phyloP scores from a whole-genome alignment of 2,888 invertebrate species.

The Sclerodermus sp. region DNA sequence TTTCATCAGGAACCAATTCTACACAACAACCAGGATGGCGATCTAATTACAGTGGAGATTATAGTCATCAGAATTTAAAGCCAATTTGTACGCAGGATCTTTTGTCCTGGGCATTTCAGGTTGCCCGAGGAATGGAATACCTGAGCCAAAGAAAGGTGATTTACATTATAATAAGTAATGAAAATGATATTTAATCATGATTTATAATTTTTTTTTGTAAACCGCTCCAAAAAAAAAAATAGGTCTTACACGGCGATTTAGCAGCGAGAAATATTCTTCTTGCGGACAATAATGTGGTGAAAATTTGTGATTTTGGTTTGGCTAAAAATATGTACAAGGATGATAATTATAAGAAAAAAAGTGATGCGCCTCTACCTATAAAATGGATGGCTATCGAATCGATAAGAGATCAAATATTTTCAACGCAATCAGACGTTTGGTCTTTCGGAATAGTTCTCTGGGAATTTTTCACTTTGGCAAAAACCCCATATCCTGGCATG shows the following conservation, averaged over 20 bases:
- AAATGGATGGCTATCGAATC: slow-evolving; percentile 97
- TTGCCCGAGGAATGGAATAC: slow-evolving; percentile 94
- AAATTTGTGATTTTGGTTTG: slow-evolving; percentile 95
- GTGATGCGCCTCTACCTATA: slow-evolving; percentile 83
- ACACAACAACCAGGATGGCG: slow-evolving; percentile 73
- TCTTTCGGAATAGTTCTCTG: slow-evolving; percentile 88
- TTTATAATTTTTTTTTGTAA: too few species aligned
- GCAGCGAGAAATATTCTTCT: slow-evolving; percentile 90
- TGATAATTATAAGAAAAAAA: slow-evolving; percentile 88
- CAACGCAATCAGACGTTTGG: slow-evolving; percentile 95
- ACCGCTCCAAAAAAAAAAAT: too few species aligned
- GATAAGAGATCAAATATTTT: slow-evolving; percentile 86
- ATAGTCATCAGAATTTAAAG: slow-evolving; percentile 67
- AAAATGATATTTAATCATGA: too few species aligned
- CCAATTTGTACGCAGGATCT: slow-evolving; percentile 82
- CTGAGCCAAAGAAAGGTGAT: slow-evolving; percentile 80
- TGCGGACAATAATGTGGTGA: slow-evolving; percentile 87
- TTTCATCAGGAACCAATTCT: too few species aligned
- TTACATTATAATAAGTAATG: too few species aligned
- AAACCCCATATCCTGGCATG: slow-evolving; percentile 85
- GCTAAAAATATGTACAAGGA: slow-evolving; percentile 89
- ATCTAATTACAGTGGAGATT: slow-evolving; percentile 78
- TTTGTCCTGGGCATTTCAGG: slow-evolving; percentile 89
- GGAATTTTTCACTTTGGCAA: slow-evolving; percentile 86
- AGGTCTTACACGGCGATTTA: slow-evolving; percentile 84